Conservation (phyloP, 1,140 invertebrate genomes). For the Drosophila gunungcola region DNA sequence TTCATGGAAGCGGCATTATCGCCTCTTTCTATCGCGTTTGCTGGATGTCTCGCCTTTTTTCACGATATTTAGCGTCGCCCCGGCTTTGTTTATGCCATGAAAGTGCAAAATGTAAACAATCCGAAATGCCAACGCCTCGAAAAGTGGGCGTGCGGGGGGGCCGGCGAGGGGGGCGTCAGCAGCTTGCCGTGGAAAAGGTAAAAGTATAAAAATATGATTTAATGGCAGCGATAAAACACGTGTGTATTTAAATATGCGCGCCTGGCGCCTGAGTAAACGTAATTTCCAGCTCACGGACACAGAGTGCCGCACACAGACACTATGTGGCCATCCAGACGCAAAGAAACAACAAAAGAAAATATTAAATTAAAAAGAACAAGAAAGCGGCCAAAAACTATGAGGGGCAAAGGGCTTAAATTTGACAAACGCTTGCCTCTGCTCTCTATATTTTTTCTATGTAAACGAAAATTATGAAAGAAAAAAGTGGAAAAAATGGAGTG, state of each 20-base stretch:
- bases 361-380: constrained; percentile 76
- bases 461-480: constrained; percentile 69
- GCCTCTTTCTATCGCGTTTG: constrained; percentile 13
- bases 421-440: constrained; percentile 55
- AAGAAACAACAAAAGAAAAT: constrained; percentile 79
- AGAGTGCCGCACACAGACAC: constrained; percentile 38
- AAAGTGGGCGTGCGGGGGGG: constrained; percentile 4
- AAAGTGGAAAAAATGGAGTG: constrained; percentile 7
- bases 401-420: constrained; percentile 35
- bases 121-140: constrained; percentile 66
- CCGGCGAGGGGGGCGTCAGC: constrained; percentile 2
- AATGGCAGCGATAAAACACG: constrained; percentile 85
- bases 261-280: constrained; percentile 84
- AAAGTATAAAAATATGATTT: constrained; percentile 85
- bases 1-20: constrained; percentile 27
- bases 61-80: constrained; percentile 75
- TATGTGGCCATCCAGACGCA: constrained; percentile 41
- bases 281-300: constrained; percentile 73
- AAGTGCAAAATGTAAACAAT: constrained; percentile 85
- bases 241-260: constrained; percentile 85
- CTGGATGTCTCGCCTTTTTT: constrained; percentile 56
- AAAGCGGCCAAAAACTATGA: constrained; percentile 60
- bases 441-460: constrained; percentile 31
- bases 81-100: constrained; percentile 76
- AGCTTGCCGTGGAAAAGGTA: constrained; percentile 63